A percentile compares a stretch with the other conserved stretches of the same genome.
Evolutionary conservation across 1,140 invertebrate species (phyloP).

Genomic region (Macrostomum lignano): DNA sequence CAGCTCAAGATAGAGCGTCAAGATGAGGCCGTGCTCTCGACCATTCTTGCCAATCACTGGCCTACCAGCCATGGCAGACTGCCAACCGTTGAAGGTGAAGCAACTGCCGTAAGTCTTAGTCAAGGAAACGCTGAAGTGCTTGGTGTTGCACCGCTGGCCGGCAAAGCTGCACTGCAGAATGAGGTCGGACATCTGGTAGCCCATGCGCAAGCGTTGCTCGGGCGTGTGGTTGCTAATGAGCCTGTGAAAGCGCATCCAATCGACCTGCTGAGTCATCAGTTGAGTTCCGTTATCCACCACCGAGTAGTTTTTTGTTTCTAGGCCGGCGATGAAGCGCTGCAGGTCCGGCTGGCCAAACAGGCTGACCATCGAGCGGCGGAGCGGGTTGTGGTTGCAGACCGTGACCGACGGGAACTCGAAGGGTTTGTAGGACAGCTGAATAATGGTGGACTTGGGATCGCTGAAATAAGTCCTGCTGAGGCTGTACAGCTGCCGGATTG

Average conservation of each 20-base stretch:
- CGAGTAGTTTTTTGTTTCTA: neutral
- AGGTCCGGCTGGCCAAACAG: neutral
- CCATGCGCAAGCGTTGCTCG: neutral
- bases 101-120: conserved; percentile 7
- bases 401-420: conserved; percentile 24
- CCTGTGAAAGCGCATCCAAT: neutral
- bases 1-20: conserved; percentile 20
- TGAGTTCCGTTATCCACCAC: neutral
- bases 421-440: neutral
- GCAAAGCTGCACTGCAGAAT: conserved; percentile 1
- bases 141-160: conserved; percentile 5
- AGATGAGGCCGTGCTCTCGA: conserved; percentile 12
- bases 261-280: neutral
- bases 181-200: conserved; percentile 1
- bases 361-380: conserved; percentile 9
- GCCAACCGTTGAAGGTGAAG: conserved; percentile 10
- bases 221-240: no score
- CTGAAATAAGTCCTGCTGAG: conserved; percentile 1
- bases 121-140: conserved; percentile 11
- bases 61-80: conserved; percentile 8
- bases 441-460: neutral
- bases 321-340: neutral
- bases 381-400: conserved; percentile 24
- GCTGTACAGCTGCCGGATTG: neutral
- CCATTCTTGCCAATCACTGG: conserved; percentile 9